These are phyloP conservation scores for Caloenas nicobarica DNA, from an alignment of 2,113 vertebrate genomes.

Conservation along the genomic window DNA sequence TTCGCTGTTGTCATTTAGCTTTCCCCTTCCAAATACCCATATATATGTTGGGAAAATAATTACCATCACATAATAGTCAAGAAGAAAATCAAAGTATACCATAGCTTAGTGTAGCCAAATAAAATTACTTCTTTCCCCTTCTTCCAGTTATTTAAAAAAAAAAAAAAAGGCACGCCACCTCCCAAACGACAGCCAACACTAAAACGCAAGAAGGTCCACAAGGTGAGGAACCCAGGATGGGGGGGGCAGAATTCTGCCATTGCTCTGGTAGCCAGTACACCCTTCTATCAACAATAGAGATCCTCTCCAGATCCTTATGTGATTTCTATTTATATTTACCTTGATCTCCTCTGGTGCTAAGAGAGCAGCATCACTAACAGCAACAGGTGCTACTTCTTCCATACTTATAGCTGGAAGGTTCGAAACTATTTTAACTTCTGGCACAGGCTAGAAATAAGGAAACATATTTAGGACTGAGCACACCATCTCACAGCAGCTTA, in stretches of 20 bases:
- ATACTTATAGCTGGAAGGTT: conserved; percentile 91
- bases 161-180: neutral
- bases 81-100: neutral
- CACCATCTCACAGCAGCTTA: neutral
- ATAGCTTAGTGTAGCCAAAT: neutral
- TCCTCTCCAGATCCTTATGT: neutral
- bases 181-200: neutral
- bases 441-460: conserved; percentile 80
- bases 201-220: neutral
- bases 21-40: neutral
- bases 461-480: neutral
- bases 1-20: neutral
- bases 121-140: neutral
- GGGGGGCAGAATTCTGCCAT: neutral
- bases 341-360: conserved; percentile 95
- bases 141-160: neutral
- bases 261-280: neutral
- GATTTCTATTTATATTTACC: conserved; percentile 69
- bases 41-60: neutral
- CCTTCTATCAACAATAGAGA: neutral
- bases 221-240: neutral
- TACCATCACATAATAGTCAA: neutral
- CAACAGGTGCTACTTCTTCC: conserved; percentile 96
- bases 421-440: conserved; percentile 94
- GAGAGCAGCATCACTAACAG: conserved; percentile 85